phyloP scores from a whole-genome alignment of 1,140 invertebrate species.

The Zaprionus africanus region DNA sequence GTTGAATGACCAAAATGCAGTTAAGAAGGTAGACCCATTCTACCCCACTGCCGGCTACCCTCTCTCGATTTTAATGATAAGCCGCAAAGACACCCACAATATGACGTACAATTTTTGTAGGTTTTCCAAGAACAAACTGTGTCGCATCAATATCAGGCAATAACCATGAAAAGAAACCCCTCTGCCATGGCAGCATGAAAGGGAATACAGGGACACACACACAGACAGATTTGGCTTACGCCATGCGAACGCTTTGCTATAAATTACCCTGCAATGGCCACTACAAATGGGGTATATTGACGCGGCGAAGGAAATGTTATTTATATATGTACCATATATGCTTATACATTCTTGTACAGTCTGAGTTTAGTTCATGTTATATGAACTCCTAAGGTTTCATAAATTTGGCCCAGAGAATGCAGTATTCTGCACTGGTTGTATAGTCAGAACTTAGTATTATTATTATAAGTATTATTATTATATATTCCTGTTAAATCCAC shows the following conservation, averaged over 20 bases:
- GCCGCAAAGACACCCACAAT: not conserved
- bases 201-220: not conserved
- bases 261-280: not conserved
- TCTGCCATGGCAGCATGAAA: not conserved
- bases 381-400: no score
- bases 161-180: not conserved
- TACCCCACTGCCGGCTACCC: no score
- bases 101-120: not conserved
- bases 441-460: no score
- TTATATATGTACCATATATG: no score
- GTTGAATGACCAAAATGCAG: constrained; percentile 10
- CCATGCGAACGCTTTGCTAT: not conserved
- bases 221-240: not conserved
- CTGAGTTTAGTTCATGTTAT: no score
- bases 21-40: not conserved
- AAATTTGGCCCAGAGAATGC: not conserved
- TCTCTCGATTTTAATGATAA: not conserved
- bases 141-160: constrained; percentile 1
- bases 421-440: no score
- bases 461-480: no score
- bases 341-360: not conserved
- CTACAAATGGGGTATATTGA: not conserved
- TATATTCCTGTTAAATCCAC: not conserved
- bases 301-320: no score
- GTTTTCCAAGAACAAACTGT: not conserved